Evolutionary conservation across 1,140 invertebrate species (phyloP).

Genomic region (Drosophila guanche): DNA sequence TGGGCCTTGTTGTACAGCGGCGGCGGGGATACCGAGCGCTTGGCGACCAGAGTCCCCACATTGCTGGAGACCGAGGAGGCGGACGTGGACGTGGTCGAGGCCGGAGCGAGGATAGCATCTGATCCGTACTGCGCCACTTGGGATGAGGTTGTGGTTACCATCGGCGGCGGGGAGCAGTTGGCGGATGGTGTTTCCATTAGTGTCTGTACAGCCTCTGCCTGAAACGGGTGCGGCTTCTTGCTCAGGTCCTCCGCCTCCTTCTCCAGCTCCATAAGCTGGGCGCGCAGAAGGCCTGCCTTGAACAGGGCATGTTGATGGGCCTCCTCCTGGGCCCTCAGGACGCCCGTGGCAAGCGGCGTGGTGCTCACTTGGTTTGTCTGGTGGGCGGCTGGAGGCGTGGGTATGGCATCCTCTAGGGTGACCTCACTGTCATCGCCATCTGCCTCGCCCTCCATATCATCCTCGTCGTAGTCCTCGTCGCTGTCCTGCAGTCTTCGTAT

Average conservation of each 20-base stretch:
- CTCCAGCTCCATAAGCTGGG: slow-evolving; percentile 63
- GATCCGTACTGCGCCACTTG: slow-evolving; percentile 41
- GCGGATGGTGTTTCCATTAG: slow-evolving; percentile 43
- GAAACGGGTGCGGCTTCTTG: slow-evolving; percentile 54
- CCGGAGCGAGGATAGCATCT: slow-evolving; percentile 55
- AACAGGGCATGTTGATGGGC: slow-evolving; percentile 66
- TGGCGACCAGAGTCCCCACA: slow-evolving; percentile 38
- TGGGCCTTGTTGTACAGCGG: slow-evolving; percentile 79
- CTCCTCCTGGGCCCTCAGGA: slow-evolving; percentile 60
- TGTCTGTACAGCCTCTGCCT: slow-evolving; percentile 12
- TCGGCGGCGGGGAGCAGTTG: slow-evolving; percentile 61
- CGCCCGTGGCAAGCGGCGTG: slow-evolving; percentile 63
- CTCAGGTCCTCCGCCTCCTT: slow-evolving; percentile 78
- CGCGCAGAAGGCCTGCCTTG: slow-evolving; percentile 61
- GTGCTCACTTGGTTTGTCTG: slow-evolving; percentile 70
- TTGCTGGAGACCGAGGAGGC: slow-evolving; percentile 53
- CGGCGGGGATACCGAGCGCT: slow-evolving; percentile 76
- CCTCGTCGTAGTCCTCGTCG: slow-evolving; percentile 79
- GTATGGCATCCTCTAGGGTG: slow-evolving; percentile 53
- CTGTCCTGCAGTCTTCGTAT: slow-evolving; percentile 79
- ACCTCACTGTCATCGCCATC: slow-evolving; percentile 63
- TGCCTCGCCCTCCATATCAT: slow-evolving; percentile 64
- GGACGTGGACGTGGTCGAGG: slow-evolving; percentile 63
- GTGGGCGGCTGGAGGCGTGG: slow-evolving; percentile 76
- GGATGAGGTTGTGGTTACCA: slow-evolving; percentile 58